Evolutionary conservation across 2,888 invertebrate species (phyloP), one percentile per base, ranked within the genome.

Genomic region (Idaea aversata): DNA sequence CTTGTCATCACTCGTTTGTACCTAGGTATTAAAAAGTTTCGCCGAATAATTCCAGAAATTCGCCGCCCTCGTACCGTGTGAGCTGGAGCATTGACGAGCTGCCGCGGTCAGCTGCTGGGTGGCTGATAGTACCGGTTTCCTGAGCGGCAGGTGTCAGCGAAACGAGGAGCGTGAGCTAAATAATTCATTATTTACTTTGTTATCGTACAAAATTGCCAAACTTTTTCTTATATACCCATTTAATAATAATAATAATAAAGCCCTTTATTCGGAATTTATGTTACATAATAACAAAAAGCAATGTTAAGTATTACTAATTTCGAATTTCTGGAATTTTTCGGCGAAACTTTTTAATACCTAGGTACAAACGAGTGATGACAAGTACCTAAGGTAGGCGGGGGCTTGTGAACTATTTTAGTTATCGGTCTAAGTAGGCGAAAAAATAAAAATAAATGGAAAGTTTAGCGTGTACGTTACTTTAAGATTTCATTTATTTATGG

Each of bases 31-130:
- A 13, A 13, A 15, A 57, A 13, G 15, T 13, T 57, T 57, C 3
- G 57, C 57, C 57, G 57, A 57, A 57, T 15, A 57, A 5, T 57
- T 57, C 57, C 57, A 57, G 57, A 57, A 57, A 57, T n/a, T 57
- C 57, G 1, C 15, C 0, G 57, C 5, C 15, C 13, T 15, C 15
- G 57, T 10, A 15, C n/a, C 15, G 57, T 13, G 15, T 57, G n/a
- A 57, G 57, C 57, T 57, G 57, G 5, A 36, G 57, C 10, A 57
- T 57, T n/a, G 5, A 0, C 57, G 57, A 15, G 57, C 15, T 13
- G 15, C 15, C 57, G 57, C 57, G 57, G 15, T 57, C 15, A 15
- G 15, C 15, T n/a, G 15, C 5, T 57, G 15, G 6, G 5, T 57
- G 57, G 57, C 57, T 13, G n/a, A 15, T 15, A 5, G 15, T 57